Conservation (phyloP, 2,888 invertebrate genomes). For the Folsomia manolachei region DNA sequence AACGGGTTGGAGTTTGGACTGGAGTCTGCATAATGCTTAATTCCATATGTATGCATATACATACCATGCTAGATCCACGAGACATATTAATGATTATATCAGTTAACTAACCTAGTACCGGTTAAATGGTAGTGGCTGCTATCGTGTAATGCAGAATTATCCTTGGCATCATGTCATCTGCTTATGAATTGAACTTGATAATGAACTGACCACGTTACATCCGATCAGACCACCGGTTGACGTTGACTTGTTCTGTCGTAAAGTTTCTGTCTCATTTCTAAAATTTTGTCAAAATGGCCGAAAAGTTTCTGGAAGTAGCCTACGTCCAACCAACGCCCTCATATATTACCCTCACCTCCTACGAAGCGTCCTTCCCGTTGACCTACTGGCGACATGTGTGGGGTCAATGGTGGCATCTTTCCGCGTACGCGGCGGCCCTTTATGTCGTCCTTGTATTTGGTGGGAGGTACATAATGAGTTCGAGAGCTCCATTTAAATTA, state of each 20-base stretch:
- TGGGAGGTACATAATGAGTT: slow-evolving; percentile 36
- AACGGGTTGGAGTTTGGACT: too few species aligned
- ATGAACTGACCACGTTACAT: not conserved
- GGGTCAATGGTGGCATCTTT: slow-evolving; percentile 38
- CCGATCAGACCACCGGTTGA: too few species aligned
- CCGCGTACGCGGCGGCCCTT: slow-evolving; percentile 33
- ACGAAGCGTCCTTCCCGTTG: slow-evolving; percentile 39
- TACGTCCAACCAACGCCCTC: slow-evolving; percentile 26
- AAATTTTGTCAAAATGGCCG: slow-evolving; percentile 29
- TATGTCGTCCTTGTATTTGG: slow-evolving; percentile 43
- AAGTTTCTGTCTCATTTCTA: not conserved
- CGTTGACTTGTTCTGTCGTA: not conserved
- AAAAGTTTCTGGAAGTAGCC: slow-evolving; percentile 35
- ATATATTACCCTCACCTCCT: slow-evolving; percentile 39
- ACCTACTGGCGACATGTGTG: slow-evolving; percentile 41
- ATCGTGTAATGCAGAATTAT: too few species aligned
- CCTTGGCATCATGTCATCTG: too few species aligned
- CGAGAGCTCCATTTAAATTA: slow-evolving; percentile 39
- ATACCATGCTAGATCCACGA: too few species aligned
- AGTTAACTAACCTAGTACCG: too few species aligned
- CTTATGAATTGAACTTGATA: not conserved
- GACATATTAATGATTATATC: too few species aligned
- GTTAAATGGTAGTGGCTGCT: too few species aligned
- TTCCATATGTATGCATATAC: too few species aligned
- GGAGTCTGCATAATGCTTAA: too few species aligned